phyloP scores from a whole-genome alignment of 2,797 vertebrate species.

The Apogon talboti region DNA sequence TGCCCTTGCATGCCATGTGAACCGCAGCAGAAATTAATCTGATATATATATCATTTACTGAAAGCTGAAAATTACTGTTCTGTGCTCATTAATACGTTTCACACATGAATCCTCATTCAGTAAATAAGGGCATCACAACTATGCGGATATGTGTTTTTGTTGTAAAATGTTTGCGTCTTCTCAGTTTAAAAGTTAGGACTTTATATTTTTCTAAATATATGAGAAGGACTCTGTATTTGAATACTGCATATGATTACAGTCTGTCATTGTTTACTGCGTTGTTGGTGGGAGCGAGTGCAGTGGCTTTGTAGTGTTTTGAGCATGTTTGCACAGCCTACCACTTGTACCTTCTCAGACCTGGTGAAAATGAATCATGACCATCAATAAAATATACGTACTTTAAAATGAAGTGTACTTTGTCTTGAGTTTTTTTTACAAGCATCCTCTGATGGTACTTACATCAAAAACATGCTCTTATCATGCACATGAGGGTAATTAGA shows the following conservation, averaged over 20 bases:
- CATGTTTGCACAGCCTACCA: slow-evolving; percentile 81
- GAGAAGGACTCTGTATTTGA: slow-evolving; percentile 70
- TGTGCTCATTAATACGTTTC: slow-evolving; percentile 13
- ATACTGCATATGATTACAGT: slow-evolving; percentile 69
- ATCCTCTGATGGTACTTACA: neutral
- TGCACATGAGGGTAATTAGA: neutral
- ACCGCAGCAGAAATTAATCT: slow-evolving; percentile 23
- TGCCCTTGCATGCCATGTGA: slow-evolving; percentile 56
- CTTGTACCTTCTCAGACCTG: slow-evolving; percentile 72
- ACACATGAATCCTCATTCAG: slow-evolving; percentile 29
- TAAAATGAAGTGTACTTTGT: no score
- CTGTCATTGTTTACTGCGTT: slow-evolving; percentile 67
- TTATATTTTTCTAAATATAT: slow-evolving; percentile 87
- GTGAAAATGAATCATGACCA: slow-evolving; percentile 67
- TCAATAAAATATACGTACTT: slow-evolving; percentile 74
- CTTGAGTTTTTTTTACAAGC: neutral
- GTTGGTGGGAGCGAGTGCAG: slow-evolving; percentile 66
- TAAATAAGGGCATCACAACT: slow-evolving; percentile 59
- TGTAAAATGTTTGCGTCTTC: slow-evolving; percentile 70
- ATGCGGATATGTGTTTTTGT: slow-evolving; percentile 70
- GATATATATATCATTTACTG: slow-evolving; percentile 11
- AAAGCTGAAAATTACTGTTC: neutral
- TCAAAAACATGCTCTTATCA: neutral
- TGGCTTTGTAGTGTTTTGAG: slow-evolving; percentile 79
- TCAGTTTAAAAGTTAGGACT: slow-evolving; percentile 77